Conservation (phyloP, 2,797 vertebrate species). For the Squalus acanthias region DNA sequence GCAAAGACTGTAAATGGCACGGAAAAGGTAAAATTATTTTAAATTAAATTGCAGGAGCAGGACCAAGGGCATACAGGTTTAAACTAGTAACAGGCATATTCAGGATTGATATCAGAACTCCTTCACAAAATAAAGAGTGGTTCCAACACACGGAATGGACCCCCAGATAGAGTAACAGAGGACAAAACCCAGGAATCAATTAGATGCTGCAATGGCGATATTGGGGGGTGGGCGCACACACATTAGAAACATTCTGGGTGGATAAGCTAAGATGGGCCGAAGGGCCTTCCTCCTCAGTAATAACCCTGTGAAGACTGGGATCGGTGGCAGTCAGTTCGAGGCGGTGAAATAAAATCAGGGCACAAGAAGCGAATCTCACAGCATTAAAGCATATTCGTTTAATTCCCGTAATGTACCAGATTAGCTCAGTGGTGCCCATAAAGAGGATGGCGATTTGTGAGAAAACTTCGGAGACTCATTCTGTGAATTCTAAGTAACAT, state of each 20-base stretch:
- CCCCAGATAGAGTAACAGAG: not conserved
- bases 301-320: not conserved
- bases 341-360: not conserved
- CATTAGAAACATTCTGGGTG: not conserved
- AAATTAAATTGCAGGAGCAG: not conserved
- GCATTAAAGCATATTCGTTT: not conserved
- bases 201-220: not conserved
- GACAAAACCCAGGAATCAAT: not conserved
- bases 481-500: not conserved
- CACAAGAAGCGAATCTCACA: not conserved
- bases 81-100: not conserved
- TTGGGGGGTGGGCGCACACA: not conserved
- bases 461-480: not conserved
- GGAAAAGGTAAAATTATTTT: not conserved
- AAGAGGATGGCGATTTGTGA: not conserved
- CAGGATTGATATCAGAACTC: not conserved
- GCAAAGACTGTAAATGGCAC: not conserved
- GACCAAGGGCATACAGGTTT: not conserved
- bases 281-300: not conserved
- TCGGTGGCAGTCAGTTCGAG: not conserved
- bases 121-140: not conserved
- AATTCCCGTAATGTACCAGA: not conserved
- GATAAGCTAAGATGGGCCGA: not conserved
- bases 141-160: not conserved
- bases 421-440: not conserved